Conservation (phyloP, 2,797 vertebrate genomes). For the Poeciliopsis paucimaculata region DNA sequence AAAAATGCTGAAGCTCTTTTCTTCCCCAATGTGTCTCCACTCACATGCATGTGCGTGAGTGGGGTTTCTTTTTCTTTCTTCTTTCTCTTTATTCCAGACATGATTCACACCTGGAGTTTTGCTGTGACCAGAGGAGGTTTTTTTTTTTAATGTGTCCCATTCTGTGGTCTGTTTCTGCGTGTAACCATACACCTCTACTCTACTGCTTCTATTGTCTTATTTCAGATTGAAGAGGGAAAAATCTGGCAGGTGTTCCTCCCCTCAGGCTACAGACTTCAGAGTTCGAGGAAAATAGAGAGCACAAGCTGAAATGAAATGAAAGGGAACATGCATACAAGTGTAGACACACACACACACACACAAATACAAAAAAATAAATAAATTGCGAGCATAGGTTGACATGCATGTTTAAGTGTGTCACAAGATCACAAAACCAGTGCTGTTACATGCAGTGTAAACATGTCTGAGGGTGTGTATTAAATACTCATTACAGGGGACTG, state of each 20-base stretch:
- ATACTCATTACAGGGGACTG: constrained; percentile 78
- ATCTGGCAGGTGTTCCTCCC: constrained; percentile 76
- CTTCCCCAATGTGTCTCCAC: constrained; percentile 38
- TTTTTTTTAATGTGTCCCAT: constrained; percentile 66
- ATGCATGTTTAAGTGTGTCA: constrained; percentile 64
- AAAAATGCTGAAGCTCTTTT: constrained; percentile 47
- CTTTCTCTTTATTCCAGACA: constrained; percentile 6
- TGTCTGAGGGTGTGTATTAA: constrained; percentile 78
- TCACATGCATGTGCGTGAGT: constrained; percentile 52
- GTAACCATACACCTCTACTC: constrained; percentile 74
- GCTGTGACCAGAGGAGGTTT: constrained; percentile 41
- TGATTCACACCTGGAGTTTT: constrained; percentile 72
- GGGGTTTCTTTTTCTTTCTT: background rate
- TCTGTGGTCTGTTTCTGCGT: constrained; percentile 58
- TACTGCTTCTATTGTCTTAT: constrained; percentile 76
- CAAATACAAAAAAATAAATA: constrained; percentile 24
- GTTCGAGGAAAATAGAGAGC: constrained; percentile 72
- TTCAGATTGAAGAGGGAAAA: constrained; percentile 65
- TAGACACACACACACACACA: constrained; percentile 15
- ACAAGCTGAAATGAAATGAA: constrained; percentile 73
- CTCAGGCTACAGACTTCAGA: constrained; percentile 71
- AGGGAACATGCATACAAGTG: constrained; percentile 46
- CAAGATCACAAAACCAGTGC: constrained; percentile 73
- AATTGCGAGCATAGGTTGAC: constrained; percentile 38
- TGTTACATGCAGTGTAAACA: constrained; percentile 78